Conservation (phyloP, 1,140 invertebrate species). For the Drosophila auraria region DNA sequence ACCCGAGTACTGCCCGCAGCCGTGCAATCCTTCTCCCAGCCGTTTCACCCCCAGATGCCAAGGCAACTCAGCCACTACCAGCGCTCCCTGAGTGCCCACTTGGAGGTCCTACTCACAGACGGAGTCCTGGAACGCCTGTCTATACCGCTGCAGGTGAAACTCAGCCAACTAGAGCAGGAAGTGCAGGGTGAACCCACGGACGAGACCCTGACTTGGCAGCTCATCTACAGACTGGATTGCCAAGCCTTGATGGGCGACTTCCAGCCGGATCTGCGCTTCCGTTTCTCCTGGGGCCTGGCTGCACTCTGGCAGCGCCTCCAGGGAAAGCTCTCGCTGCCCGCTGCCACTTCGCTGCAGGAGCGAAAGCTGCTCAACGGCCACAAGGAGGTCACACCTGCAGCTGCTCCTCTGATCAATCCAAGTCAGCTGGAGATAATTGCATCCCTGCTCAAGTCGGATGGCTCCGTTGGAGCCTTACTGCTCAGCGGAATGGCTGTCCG, state of each 20-base stretch:
- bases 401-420: constrained; percentile 58
- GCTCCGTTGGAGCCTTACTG: constrained; percentile 92
- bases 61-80: constrained; percentile 95
- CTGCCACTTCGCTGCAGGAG: neutral
- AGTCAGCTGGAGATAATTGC: constrained; percentile 88
- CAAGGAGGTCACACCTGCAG: constrained; percentile 27
- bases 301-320: constrained; percentile 93
- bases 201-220: constrained; percentile 94
- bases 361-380: constrained; percentile 54
- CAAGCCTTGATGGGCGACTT: constrained; percentile 98
- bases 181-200: constrained; percentile 96
- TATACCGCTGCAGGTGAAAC: constrained; percentile 92
- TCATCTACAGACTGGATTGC: constrained; percentile 95
- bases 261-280: constrained; percentile 96
- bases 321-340: constrained; percentile 84
- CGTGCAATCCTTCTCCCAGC: constrained; percentile 94
- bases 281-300: constrained; percentile 95
- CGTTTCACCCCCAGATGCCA: constrained; percentile 94
- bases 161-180: constrained; percentile 94
- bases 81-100: constrained; percentile 95
- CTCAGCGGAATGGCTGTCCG: constrained; percentile 95
- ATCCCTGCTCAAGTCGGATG: constrained; percentile 90
- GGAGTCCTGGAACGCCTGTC: constrained; percentile 94
- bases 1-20: constrained; percentile 91
- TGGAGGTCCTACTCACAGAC: constrained; percentile 93